Evolutionary conservation across 2,113 vertebrate genomes (phyloP), one percentile per base, ranked within the genome.

Genomic region (Helogale parvula): DNA sequence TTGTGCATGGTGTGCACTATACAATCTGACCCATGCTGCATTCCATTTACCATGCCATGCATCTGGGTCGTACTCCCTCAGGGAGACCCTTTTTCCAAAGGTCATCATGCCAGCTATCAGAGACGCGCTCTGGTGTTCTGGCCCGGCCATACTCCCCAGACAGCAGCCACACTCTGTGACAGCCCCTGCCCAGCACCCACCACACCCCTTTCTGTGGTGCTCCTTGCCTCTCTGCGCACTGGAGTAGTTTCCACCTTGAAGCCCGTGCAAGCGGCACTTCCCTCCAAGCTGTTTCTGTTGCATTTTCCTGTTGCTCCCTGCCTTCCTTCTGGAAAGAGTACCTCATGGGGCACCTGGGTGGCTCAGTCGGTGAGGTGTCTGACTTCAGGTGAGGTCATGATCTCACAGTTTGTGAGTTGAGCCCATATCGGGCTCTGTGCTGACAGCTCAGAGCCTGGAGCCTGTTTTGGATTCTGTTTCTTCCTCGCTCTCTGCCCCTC

Each of bases 21-120:
- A 29, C 33, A 17, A 41, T 23, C 72, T 38, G 91, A 14, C 10
- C n/a, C 57, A 1, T 4, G 5, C 38, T 33, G 21, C 10, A 0
- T 23, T 16, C 65, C 15, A 0, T 8, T 66, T 27, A 0, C 27
- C 17, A 9, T 0, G 25, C 81, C 13, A 1, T 9, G 60, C 5
- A 3, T 29, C 69, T 23, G 25, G 88, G 83, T 41, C 11, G 1
- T 31, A 7, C 52, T 7, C 4, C 16, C 23, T 68, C 12, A 23
- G 29, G 76, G 87, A 60, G 50, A 12, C 33, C 31, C n/a, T 9
- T 88, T 81, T 80, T 68, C 79, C 79, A 27, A 3, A n/a, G 69
- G 14, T 29, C 8, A 2, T n/a, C 13, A 2, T 9, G 69, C 13
- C 52, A 77, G 29, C 79, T 41, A 21, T 45, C 71, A 65, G 90